phyloP scores from a whole-genome alignment of 1,140 invertebrate species.

The Probaryconus sp. region DNA sequence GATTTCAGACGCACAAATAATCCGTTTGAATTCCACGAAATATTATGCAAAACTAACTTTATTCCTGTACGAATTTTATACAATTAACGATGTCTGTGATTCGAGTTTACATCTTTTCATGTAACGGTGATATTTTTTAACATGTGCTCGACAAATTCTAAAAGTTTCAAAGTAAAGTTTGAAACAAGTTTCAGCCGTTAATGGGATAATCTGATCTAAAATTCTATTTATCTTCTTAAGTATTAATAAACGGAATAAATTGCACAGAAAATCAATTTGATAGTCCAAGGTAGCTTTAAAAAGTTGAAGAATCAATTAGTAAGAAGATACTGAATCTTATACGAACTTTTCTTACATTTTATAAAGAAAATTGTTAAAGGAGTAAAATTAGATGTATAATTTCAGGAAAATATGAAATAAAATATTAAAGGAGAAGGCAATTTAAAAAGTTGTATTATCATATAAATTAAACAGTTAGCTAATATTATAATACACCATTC shows the following conservation, averaged over 20 bases:
- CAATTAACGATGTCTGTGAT: not conserved
- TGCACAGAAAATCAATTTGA: constrained; percentile 41
- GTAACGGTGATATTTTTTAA: constrained; percentile 11
- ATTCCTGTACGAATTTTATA: not conserved
- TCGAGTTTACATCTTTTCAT: not conserved
- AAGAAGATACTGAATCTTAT: not conserved
- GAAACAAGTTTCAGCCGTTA: constrained; percentile 38
- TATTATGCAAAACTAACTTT: not conserved
- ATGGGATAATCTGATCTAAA: constrained; percentile 50
- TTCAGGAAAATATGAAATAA: too few relatives aligned
- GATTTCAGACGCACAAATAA: not conserved
- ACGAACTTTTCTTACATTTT: not conserved
- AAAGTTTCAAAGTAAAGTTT: constrained; percentile 39
- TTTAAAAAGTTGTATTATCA: too few relatives aligned
- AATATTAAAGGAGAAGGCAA: too few relatives aligned
- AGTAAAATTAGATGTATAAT: too few relatives aligned
- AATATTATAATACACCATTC: too few relatives aligned
- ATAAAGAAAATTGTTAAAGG: too few relatives aligned
- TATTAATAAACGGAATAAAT: constrained; percentile 46
- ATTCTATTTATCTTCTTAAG: constrained; percentile 41
- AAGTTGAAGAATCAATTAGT: constrained; percentile 18
- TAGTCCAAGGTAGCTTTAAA: constrained; percentile 24
- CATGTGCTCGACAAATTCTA: not conserved
- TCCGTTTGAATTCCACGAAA: not conserved
- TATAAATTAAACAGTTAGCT: too few relatives aligned